Evolutionary conservation across 2,888 invertebrate genomes (phyloP), one percentile per base, ranked within the genome.

Genomic region (Branchellion lobata): DNA sequence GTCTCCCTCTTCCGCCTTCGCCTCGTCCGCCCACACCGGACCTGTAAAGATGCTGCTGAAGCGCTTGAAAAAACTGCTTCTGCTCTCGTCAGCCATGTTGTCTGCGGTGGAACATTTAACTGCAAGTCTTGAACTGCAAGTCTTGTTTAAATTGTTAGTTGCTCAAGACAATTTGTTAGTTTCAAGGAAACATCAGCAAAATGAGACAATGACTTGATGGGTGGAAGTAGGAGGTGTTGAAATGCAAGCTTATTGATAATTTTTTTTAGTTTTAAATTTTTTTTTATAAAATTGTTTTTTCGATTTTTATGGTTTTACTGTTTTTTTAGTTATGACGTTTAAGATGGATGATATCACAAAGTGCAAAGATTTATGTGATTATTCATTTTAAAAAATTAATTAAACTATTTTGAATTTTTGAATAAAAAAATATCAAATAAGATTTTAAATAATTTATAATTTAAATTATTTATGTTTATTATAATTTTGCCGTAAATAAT

Each of bases 1-100:
- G 34, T 77, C 77, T 53, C 75, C 75, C 8, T 61, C 77, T 21
- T 77, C 77, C n/a, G 34, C 18, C 29, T 77, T 77, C 0, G 77
- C 53, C n/a, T 33, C 65, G 36, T 77, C 53, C 14, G 77, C 77
- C 33, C 57, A 77, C 14, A 65, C 57, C 57, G 77, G n/a, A n/a
- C 53, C 18, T 34, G 33, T 24, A 27, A 77, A 77, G 34, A 77
- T 51, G 27, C 40, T 61, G n/a, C 53, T n/a, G 34, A 77, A 65
- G n/a, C 65, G 53, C 34, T 29, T 27, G 77, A 77, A 77, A 21
- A 77, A 36, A 51, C 77, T 65, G n/a, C 8, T 31, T 29, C 33
- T 33, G 21, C 29, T 5, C 3, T 77, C 77, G 36, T 77, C 77
- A 40, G 77, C 77, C 77, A 77, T 77, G 3, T 65, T 76, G 36